phyloP scores from a whole-genome alignment of 2,888 invertebrate species.

The Sphaeridia pumilis region DNA sequence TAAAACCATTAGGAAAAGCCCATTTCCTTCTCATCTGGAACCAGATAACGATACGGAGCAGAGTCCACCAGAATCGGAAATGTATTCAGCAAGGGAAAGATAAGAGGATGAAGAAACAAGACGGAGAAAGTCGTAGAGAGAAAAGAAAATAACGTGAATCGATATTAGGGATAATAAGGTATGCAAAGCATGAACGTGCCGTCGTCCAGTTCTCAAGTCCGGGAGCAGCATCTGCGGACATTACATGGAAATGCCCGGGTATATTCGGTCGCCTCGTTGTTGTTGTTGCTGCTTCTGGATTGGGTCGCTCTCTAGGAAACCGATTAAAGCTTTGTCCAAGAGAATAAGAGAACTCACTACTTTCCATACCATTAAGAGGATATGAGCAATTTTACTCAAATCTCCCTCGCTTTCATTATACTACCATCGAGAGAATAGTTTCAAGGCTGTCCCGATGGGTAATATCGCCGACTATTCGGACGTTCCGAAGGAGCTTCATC shows the following conservation, averaged over 20 bases:
- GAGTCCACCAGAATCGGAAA: too few species aligned
- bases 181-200: neutral
- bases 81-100: conserved; percentile 1
- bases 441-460: too few species aligned
- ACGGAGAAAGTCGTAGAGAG: neutral
- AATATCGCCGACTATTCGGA: too few species aligned
- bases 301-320: neutral
- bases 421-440: too few species aligned
- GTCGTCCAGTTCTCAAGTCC: neutral
- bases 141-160: conserved; percentile 1
- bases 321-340: conserved; percentile 3
- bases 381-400: conserved; percentile 1
- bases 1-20: too few species aligned
- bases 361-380: conserved; percentile 5
- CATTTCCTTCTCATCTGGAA: too few species aligned
- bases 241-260: neutral
- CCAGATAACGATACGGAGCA: too few species aligned
- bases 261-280: too few species aligned
- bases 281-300: too few species aligned
- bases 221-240: neutral
- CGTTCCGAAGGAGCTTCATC: too few species aligned
- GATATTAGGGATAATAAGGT: conserved; percentile 3
- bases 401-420: neutral
- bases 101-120: neutral
- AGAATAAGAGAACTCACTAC: too few species aligned